Percentiles rank a stretch among this genome's conserved stretches.
Evolutionary conservation across 1,140 invertebrate genomes (phyloP).

Genomic region (Bombus balteatus): DNA sequence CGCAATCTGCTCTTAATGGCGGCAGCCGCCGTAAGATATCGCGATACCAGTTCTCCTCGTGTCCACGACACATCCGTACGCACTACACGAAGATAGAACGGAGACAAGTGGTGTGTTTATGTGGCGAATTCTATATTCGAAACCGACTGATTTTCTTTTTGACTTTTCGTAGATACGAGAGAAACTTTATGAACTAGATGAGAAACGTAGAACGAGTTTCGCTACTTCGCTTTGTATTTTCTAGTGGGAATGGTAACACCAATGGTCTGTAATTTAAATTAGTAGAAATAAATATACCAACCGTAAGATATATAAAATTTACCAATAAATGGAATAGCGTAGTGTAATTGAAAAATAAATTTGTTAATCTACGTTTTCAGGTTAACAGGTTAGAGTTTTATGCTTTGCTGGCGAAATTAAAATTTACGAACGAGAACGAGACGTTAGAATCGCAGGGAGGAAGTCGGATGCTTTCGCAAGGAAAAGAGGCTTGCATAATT

Average conservation of each 20-base stretch:
- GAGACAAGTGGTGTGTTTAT: not conserved
- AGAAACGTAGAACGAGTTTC: not conserved
- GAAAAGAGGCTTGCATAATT: slow-evolving; percentile 12
- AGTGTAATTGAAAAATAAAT: not conserved
- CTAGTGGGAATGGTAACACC: not conserved
- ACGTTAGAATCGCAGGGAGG: not conserved
- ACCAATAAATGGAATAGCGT: not conserved
- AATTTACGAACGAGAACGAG: not conserved
- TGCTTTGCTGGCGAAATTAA: not conserved
- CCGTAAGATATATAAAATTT: not conserved
- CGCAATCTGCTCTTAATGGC: slow-evolving; percentile 73
- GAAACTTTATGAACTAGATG: not conserved
- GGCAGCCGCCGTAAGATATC: slow-evolving; percentile 71
- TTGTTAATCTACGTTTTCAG: not conserved
- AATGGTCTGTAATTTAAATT: not conserved
- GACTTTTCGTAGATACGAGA: not conserved
- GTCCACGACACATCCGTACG: slow-evolving; percentile 40
- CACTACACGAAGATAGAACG: slow-evolving; percentile 2
- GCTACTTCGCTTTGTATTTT: not conserved
- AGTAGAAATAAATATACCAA: not conserved
- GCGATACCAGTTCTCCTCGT: slow-evolving; percentile 65
- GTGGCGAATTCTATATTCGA: not conserved
- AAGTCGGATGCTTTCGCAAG: not conserved
- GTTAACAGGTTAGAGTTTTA: not conserved
- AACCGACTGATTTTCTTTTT: not conserved